Conservation (phyloP, 2,113 vertebrate species). For the Plecotus auritus region DNA sequence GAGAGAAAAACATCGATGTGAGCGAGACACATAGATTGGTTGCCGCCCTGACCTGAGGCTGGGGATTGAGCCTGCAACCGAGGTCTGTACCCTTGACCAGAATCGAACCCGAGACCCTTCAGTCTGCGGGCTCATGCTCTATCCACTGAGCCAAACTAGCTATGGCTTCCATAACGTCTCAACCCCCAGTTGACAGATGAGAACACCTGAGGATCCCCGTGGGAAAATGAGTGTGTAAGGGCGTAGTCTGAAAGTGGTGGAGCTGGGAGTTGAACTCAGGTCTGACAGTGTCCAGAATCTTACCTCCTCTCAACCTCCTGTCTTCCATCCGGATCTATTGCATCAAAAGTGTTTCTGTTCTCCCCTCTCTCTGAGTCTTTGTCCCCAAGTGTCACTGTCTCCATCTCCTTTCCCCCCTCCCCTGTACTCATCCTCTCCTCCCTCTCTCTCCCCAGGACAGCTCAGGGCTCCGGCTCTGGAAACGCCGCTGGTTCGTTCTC, state of each 20-base stretch:
- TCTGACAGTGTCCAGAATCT: background rate
- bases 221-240: background rate
- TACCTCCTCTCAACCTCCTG: background rate
- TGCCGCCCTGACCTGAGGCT: too few relatives aligned
- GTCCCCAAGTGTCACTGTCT: background rate
- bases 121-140: too few relatives aligned
- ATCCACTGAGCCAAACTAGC: too few relatives aligned
- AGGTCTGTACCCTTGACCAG: too few relatives aligned
- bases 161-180: background rate
- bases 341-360: background rate
- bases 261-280: background rate
- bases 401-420: background rate
- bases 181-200: background rate
- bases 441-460: conserved; percentile 83
- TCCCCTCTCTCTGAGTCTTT: background rate
- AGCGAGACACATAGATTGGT: too few relatives aligned
- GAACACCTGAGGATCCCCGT: background rate
- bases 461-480: conserved; percentile 90
- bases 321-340: background rate
- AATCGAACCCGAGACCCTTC: too few relatives aligned
- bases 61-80: too few relatives aligned
- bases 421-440: background rate
- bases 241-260: background rate
- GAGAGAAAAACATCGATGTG: too few relatives aligned
- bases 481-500: conserved; percentile 93